Evolutionary conservation across 2,888 invertebrate genomes (phyloP).

Genomic region (Selenia dentaria): DNA sequence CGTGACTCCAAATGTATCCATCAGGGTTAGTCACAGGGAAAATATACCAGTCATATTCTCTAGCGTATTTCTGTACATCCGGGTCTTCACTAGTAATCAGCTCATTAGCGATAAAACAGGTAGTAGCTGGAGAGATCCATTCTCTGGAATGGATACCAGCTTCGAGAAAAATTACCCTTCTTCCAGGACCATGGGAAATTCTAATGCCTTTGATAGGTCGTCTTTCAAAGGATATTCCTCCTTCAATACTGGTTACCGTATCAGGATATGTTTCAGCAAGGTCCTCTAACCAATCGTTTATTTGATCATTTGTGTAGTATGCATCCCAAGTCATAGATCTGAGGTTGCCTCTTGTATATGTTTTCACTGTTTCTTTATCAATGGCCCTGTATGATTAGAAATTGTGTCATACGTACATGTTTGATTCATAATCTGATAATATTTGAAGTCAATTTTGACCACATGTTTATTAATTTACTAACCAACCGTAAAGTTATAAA

Average conservation of each 20-base stretch:
- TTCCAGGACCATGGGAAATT: constrained; percentile 49
- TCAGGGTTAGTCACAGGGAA: constrained; percentile 91
- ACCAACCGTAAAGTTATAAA: too few species aligned
- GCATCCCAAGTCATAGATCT: constrained; percentile 70
- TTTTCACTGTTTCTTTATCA: constrained; percentile 62
- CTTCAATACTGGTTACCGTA: constrained; percentile 61
- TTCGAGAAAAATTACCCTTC: constrained; percentile 66
- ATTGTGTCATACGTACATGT: too few species aligned
- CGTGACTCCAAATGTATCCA: constrained; percentile 88
- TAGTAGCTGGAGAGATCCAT: constrained; percentile 88
- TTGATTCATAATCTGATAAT: too few species aligned
- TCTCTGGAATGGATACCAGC: constrained; percentile 90
- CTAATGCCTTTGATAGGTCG: constrained; percentile 74
- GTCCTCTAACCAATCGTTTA: constrained; percentile 84
- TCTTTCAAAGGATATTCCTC: constrained; percentile 72
- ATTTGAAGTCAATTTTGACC: too few species aligned
- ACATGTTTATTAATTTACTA: too few species aligned
- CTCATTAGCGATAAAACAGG: constrained; percentile 88
- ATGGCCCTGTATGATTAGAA: constrained; percentile 57
- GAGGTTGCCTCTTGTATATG: constrained; percentile 38
- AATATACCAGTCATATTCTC: constrained; percentile 90
- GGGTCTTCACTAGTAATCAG: constrained; percentile 85
- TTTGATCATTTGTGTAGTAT: constrained; percentile 85
- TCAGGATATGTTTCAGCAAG: constrained; percentile 71
- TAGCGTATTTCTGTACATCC: constrained; percentile 80